Evolutionary conservation across 2,113 vertebrate genomes (phyloP), one percentile per base, ranked within the genome.

Genomic region (Monopterus albus): DNA sequence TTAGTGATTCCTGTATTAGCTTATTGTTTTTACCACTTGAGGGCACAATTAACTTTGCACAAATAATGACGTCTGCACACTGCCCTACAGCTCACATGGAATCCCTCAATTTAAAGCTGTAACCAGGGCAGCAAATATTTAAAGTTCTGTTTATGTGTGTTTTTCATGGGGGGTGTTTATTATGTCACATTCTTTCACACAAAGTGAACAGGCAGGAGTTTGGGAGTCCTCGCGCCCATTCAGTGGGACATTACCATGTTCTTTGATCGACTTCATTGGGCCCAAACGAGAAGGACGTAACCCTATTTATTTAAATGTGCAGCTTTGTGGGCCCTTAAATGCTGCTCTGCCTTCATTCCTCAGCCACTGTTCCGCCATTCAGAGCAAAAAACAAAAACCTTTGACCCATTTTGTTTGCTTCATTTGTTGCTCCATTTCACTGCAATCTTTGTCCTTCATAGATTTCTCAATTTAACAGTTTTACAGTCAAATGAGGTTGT

Each of bases 131-230:
- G 9, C 59, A 90, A 86, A 84, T 77, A 89, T 89, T 88, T 77
- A 72, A 77, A 83, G 76, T 78, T 83, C 58, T 45, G 55, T 87
- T 88, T 89, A 84, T 77, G 75, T 86, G 72, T 75, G 82, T 75
- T 82, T 81, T 88, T 75, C 58, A 65, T 52, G 13, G 2, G 47
- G 51, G 21, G 79, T 82, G 75, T 87, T 91, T 88, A 90, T 90
- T 88, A 89, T 88, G 89, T 88, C 78, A 83, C 86, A 82, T 91
- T 91, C 88, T 89, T 93, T 93, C 90, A 91, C 87, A 89, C 82
- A 47, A 79, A 84, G 79, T 86, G 81, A 91, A 90, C 90, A 87
- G 82, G 74, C 68, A 49, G 50, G 62, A 84, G 87, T 91, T 87
- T 73, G 79, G 79, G 80, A 78, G 87, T 88, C 81, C 84, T 76